Evolutionary conservation across 2,113 vertebrate genomes (phyloP).

Genomic region (Spea multiplicata): DNA sequence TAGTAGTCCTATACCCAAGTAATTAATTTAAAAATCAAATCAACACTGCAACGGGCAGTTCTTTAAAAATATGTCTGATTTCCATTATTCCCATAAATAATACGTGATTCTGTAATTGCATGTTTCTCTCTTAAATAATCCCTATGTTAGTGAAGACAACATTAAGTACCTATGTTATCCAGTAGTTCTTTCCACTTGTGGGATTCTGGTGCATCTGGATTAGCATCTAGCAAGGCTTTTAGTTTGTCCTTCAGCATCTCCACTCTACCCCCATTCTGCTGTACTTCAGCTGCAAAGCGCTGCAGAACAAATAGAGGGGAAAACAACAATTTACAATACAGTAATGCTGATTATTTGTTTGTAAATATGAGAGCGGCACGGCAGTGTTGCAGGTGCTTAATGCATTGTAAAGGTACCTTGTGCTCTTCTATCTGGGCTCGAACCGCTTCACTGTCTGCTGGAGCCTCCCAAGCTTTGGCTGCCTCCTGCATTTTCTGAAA

Average conservation of each 20-base stretch:
- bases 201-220: conserved; percentile 77
- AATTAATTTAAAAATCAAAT: no score
- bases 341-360: no score
- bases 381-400: not conserved
- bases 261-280: conserved; percentile 82
- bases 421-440: conserved; percentile 88
- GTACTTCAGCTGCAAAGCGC: conserved; percentile 86
- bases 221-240: conserved; percentile 75
- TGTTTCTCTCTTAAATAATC: not conserved
- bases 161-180: conserved; percentile 81
- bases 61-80: no score
- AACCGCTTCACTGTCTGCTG: conserved; percentile 73
- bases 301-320: conserved; percentile 49
- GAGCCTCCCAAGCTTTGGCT: conserved; percentile 71
- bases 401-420: conserved; percentile 70
- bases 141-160: no score
- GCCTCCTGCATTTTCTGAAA: conserved; percentile 82
- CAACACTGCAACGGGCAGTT: no score
- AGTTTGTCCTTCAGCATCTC: conserved; percentile 86
- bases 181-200: conserved; percentile 84
- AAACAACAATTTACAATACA: not conserved
- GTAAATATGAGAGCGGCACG: no score
- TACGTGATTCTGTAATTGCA: not conserved
- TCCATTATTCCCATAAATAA: no score
- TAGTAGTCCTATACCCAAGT: no score